Evolutionary conservation across 2,888 invertebrate genomes (phyloP).

Genomic region (Conomelus anceps): DNA sequence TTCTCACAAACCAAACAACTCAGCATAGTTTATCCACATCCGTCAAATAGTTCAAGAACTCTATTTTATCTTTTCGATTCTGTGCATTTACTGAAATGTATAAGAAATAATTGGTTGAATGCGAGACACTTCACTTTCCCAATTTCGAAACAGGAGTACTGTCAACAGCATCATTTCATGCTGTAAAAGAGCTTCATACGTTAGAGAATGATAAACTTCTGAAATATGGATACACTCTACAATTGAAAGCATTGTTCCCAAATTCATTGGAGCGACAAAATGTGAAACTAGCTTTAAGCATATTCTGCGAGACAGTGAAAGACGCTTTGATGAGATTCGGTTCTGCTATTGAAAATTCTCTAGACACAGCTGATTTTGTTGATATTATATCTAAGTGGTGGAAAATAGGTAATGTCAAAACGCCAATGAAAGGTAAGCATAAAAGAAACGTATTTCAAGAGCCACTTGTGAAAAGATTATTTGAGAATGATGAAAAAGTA

Average conservation of each 20-base stretch:
- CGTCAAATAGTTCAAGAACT: background rate
- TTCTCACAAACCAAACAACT: background rate
- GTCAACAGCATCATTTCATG: background rate
- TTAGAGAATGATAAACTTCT: background rate
- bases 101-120: background rate
- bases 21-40: background rate
- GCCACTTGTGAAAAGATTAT: background rate
- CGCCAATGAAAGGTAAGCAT: background rate
- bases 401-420: background rate
- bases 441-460: background rate
- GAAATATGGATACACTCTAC: background rate
- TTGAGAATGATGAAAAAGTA: background rate
- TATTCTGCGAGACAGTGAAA: background rate
- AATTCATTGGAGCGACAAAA: background rate
- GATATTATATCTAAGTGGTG: background rate
- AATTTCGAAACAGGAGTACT: background rate
- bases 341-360: background rate
- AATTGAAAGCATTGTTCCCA: background rate
- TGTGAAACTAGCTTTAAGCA: background rate
- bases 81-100: background rate
- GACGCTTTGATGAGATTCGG: background rate
- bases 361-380: background rate
- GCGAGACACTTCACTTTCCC: background rate
- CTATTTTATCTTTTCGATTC: conserved; percentile 1
- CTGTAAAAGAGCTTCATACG: background rate